A percentile compares a stretch with the other conserved stretches of the same genome.
phyloP scores from a whole-genome alignment of 2,797 vertebrate species.

The Spinus pinus region DNA sequence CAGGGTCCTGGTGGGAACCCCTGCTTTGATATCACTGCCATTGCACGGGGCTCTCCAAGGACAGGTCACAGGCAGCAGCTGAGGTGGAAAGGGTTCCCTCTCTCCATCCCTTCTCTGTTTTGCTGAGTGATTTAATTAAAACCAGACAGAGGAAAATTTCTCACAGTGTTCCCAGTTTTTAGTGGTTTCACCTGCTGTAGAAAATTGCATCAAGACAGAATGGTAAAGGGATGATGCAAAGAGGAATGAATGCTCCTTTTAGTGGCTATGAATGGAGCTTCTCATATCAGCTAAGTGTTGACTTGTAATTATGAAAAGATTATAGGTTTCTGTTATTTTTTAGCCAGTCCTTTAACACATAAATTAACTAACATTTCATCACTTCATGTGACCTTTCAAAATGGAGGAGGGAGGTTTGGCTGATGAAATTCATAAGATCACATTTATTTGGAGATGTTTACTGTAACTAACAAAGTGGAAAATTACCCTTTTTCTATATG shows the following conservation, averaged over 20 bases:
- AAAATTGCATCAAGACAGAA: neutral
- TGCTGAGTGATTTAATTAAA: slow-evolving; percentile 32
- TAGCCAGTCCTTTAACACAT: neutral
- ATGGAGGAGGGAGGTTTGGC: neutral
- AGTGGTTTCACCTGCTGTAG: slow-evolving; percentile 35
- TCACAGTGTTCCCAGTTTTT: neutral
- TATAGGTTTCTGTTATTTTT: neutral
- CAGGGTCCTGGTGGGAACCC: neutral
- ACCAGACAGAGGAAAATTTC: neutral
- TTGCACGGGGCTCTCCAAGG: accelerated
- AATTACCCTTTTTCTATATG: neutral
- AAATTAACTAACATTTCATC: slow-evolving; percentile 22
- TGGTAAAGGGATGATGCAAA: neutral
- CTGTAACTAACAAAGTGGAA: neutral
- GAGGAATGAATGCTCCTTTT: slow-evolving; percentile 47
- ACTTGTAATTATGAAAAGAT: slow-evolving; percentile 4
- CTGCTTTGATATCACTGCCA: neutral
- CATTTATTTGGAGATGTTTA: neutral
- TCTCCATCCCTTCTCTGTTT: neutral
- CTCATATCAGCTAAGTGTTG: slow-evolving; percentile 27
- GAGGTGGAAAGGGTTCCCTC: neutral
- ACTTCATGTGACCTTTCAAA: neutral
- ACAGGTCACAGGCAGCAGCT: neutral
- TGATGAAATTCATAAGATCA: neutral
- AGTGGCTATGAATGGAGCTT: slow-evolving; percentile 26